phyloP scores from a whole-genome alignment of 2,888 invertebrate genomes.

The Theodoxus fluviatilis region DNA sequence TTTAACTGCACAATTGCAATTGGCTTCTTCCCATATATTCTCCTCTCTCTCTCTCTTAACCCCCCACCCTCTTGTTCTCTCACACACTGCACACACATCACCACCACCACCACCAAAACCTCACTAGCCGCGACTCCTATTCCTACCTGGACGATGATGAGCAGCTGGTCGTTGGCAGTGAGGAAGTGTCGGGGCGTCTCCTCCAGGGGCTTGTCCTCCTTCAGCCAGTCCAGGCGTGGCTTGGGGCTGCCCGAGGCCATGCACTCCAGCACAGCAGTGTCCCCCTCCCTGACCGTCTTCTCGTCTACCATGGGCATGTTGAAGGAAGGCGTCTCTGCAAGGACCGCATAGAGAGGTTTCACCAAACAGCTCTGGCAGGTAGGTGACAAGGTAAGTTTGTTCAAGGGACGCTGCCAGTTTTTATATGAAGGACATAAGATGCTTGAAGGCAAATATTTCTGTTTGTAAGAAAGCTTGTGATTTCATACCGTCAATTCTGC shows the following conservation, averaged over 20 bases:
- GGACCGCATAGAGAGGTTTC: too few relatives aligned
- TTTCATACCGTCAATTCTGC: too few relatives aligned
- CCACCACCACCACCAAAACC: too few relatives aligned
- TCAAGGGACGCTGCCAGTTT: too few relatives aligned
- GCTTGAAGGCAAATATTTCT: slow-evolving; percentile 23
- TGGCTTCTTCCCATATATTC: too few relatives aligned
- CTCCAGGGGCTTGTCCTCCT: slow-evolving; percentile 78
- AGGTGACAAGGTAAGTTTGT: background rate
- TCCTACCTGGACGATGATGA: slow-evolving; percentile 88
- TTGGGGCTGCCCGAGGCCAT: slow-evolving; percentile 85
- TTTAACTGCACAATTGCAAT: too few relatives aligned
- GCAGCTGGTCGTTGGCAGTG: slow-evolving; percentile 84
- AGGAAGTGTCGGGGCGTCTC: slow-evolving; percentile 83
- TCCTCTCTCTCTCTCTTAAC: too few relatives aligned
- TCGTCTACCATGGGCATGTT: slow-evolving; percentile 81
- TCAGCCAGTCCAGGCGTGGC: slow-evolving; percentile 82
- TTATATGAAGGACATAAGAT: too few relatives aligned
- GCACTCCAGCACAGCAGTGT: slow-evolving; percentile 87
- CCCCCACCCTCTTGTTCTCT: too few relatives aligned
- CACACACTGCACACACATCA: too few relatives aligned
- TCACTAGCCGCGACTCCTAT: too few relatives aligned
- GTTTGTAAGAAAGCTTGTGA: background rate
- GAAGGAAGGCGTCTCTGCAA: slow-evolving; percentile 84
- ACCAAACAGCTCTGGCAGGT: too few relatives aligned
- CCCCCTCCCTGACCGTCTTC: slow-evolving; percentile 82